Evolutionary conservation across 2,888 invertebrate species (phyloP).

Genomic region (Cheilosia impressa): DNA sequence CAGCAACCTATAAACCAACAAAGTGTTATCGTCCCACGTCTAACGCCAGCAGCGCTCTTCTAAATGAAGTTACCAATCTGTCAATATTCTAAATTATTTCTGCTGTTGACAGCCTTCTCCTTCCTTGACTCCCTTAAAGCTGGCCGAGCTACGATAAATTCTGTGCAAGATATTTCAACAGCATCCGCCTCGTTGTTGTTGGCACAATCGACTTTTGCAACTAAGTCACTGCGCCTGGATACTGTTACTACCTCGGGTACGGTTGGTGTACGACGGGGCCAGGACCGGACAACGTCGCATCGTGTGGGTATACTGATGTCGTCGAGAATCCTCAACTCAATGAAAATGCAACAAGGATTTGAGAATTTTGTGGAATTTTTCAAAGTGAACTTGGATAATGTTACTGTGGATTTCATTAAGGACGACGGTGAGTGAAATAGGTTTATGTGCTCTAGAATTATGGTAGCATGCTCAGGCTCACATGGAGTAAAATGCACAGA

Average conservation of each 20-base stretch:
- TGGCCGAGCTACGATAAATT: constrained; percentile 67
- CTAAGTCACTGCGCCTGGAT: constrained; percentile 56
- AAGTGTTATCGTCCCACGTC: constrained; percentile 62
- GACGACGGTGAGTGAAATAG: constrained; percentile 81
- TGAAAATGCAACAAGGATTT: constrained; percentile 82
- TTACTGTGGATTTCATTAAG: constrained; percentile 81
- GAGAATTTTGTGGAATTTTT: constrained; percentile 82
- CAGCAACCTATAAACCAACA: constrained; percentile 31
- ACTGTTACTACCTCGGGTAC: constrained; percentile 27
- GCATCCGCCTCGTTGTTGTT: constrained; percentile 47
- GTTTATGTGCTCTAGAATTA: not conserved
- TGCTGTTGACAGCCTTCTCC: constrained; percentile 83
- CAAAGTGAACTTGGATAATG: constrained; percentile 80
- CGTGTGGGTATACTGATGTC: constrained; percentile 81
- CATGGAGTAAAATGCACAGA: not conserved
- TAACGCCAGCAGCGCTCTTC: constrained; percentile 71
- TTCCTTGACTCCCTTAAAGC: constrained; percentile 80
- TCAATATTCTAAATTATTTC: constrained; percentile 83
- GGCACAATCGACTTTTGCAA: constrained; percentile 44
- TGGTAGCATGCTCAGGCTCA: not conserved
- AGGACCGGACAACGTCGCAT: constrained; percentile 66
- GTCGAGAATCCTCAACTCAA: constrained; percentile 79
- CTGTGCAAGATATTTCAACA: constrained; percentile 62
- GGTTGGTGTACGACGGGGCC: constrained; percentile 43
- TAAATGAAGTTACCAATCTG: constrained; percentile 84